phyloP scores from a whole-genome alignment of 2,113 vertebrate genomes.

The Hippocampus mohnikei region DNA sequence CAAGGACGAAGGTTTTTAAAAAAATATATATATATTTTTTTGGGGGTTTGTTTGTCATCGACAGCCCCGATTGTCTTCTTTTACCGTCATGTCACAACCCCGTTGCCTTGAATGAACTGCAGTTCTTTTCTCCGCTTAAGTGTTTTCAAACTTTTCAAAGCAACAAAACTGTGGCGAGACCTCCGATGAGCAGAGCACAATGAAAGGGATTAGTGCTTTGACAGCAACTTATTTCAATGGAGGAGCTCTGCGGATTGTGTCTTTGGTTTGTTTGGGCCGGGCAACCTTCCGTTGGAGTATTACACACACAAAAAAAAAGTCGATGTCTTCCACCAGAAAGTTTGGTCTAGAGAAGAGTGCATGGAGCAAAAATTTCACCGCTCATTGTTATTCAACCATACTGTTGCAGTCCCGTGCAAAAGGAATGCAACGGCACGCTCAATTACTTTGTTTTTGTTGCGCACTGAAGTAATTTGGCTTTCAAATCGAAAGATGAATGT shows the following conservation, averaged over 20 bases:
- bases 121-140: constrained; percentile 5
- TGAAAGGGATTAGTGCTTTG: neutral
- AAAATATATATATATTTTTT: too few relatives aligned
- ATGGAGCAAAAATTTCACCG: neutral
- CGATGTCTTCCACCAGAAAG: too few relatives aligned
- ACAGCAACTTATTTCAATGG: neutral
- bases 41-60: neutral
- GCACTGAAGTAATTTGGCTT: too few relatives aligned
- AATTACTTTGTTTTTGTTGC: too few relatives aligned
- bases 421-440: too few relatives aligned
- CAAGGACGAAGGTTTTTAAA: constrained; percentile 27
- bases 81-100: neutral
- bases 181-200: neutral
- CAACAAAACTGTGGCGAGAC: neutral
- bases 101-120: constrained; percentile 13
- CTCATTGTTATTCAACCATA: too few relatives aligned
- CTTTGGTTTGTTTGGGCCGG: neutral
- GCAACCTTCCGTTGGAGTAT: too few relatives aligned
- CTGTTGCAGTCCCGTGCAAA: too few relatives aligned
- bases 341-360: neutral
- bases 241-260: neutral
- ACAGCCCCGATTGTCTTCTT: neutral
- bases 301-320: too few relatives aligned
- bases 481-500: too few relatives aligned
- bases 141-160: neutral